Base-by-base conservation (phyloP, 2,797 vertebrate genomes). In the Semotilus atromaculatus region DNA sequence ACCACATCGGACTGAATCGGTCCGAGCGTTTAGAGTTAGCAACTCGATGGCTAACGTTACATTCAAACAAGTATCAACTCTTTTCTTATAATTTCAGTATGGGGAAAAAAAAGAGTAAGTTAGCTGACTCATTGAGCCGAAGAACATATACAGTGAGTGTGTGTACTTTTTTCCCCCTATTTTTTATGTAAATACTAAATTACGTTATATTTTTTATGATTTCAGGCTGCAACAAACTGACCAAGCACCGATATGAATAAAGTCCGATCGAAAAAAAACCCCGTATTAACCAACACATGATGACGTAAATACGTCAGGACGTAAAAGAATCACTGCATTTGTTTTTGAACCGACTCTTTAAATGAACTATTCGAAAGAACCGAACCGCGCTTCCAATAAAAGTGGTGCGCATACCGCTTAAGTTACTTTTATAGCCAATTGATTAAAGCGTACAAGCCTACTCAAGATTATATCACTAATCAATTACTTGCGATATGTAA, bases 291-390 rank as follows among this genome's bases (percentile, higher is more conserved):
- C n/a, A 58, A 77, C n/a, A 77, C 9, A 21, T 7, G n/a, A 43
- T 62, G 55, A 78, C 75, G 75, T 13, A 60, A 43, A 29, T 29
- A 62, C 55, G 75, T 19, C 16, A 29, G 23, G 1, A 26, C 75
- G 75, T 43, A 78, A 62, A 62, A 78, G 36, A 78, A 60, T 62
- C 75, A 11, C 23, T 43, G n/a, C 7, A 4, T 19, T 43, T 4
- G 36, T 1, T 40, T 40, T 60, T 29, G 36, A 77, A 43, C 16
- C 6, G 75, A 62, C 2, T 77, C 75, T 62, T 62, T 62, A 62
- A 77, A 77, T 1, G 55, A 62, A 29, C 75, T 29, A n/a, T 62
- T 43, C n/a, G 3, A 77, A 77, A 29, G 75, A 77, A 77, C 36
- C 75, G 75, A 77, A 29, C 43, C 5, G 16, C 23, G 5, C n/a